Evolutionary conservation across 2,113 vertebrate genomes (phyloP).

Genomic region (Malurus alboscapulatus): DNA sequence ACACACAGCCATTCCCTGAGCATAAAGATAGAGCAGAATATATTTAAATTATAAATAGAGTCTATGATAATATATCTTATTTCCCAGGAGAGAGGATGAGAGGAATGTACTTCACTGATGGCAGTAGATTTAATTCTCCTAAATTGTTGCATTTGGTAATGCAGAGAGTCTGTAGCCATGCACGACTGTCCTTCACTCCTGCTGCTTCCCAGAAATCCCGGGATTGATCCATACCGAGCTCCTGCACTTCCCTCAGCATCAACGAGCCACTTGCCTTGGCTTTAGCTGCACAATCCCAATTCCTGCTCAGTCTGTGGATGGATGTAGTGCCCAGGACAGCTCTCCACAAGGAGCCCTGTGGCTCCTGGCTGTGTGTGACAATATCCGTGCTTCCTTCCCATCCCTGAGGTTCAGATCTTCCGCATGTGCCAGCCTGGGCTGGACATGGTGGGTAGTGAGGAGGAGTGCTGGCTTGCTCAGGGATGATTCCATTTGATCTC

Average conservation of each 20-base stretch:
- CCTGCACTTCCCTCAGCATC: background rate
- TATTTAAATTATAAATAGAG: conserved; percentile 56
- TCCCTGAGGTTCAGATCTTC: background rate
- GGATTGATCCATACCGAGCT: background rate
- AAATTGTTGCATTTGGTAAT: background rate
- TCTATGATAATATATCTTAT: conserved; percentile 43
- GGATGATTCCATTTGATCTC: background rate
- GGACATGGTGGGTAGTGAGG: background rate
- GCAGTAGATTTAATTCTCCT: background rate
- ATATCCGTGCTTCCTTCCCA: conserved; percentile 17
- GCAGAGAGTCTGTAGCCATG: background rate
- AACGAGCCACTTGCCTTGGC: background rate
- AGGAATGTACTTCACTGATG: background rate
- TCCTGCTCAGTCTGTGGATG: accelerated
- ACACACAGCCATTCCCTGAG: background rate
- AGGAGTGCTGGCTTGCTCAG: background rate
- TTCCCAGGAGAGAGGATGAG: conserved; percentile 6
- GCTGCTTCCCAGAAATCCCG: background rate
- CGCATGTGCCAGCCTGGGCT: accelerated
- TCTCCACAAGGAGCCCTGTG: background rate
- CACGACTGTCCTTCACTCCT: background rate
- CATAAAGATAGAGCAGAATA: conserved; percentile 37
- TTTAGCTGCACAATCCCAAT: background rate
- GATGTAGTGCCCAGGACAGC: background rate
- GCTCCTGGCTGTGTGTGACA: background rate